A percentile compares a stretch with the other conserved stretches of the same genome.
Evolutionary conservation across 2,888 invertebrate species (phyloP).

Genomic region (Amaurobius ferox): DNA sequence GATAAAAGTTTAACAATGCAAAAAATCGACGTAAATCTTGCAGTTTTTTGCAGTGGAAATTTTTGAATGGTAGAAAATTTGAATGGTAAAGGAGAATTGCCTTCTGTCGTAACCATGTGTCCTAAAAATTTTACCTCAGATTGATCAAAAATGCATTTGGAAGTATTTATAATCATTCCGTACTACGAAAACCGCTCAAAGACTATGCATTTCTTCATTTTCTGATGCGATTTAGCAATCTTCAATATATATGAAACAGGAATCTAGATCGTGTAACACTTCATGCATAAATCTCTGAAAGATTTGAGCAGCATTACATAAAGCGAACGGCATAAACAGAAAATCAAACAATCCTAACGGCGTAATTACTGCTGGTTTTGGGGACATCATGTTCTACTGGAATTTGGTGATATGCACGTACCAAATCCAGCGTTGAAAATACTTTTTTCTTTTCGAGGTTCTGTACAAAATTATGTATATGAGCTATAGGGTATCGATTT

Average conservation of each 20-base stretch:
- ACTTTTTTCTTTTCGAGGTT: constrained; percentile 66
- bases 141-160: neutral
- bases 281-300: constrained; percentile 75
- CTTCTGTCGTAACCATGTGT: neutral
- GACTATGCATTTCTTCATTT: too few relatives aligned
- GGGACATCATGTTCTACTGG: neutral
- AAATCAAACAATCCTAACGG: constrained; percentile 77
- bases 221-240: constrained; percentile 69
- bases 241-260: constrained; percentile 76
- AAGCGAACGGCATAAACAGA: constrained; percentile 76
- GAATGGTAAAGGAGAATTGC: neutral
- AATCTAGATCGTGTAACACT: neutral
- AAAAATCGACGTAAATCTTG: too few relatives aligned
- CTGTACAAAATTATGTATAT: constrained; percentile 76
- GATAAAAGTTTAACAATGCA: too few relatives aligned
- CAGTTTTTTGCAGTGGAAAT: too few relatives aligned
- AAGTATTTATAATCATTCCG: neutral
- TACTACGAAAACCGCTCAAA: neutral
- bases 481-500: constrained; percentile 77
- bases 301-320: constrained; percentile 78
- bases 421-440: constrained; percentile 73
- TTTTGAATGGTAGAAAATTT: too few relatives aligned
- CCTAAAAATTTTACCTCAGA: neutral
- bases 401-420: constrained; percentile 15
- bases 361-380: constrained; percentile 76